Base-by-base conservation (phyloP, 2,888 invertebrate species). In the Ichneumoninae sp. region DNA sequence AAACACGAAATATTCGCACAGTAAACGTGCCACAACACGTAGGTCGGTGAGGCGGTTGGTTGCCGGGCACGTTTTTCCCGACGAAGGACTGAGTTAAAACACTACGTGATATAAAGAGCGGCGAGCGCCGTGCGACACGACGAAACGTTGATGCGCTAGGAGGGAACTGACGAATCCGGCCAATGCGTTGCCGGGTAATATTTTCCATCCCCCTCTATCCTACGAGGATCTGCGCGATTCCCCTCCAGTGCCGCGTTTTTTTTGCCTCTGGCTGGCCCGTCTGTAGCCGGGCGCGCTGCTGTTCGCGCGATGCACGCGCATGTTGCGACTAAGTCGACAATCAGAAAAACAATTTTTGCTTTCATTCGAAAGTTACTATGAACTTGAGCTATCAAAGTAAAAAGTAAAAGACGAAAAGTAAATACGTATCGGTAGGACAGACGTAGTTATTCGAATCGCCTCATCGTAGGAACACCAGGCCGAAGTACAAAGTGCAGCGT, bases 11-110 rank as follows among this genome's bases (percentile, higher is more conserved):
- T 71, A 50, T 65, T 62, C 57, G 62, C 62, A 13, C 26, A 62
- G 26, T 71, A 69, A 72, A 33, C 57, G 57, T 13, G 57, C 57
- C 33, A 52, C 60, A 68, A 22, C 26, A 47, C 81, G 75, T 50
- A 36, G 50, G 40, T 66, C 33, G 50, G 68, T 26, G 47, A 33
- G 19, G 57, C 13, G 19, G 40, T 50, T 47, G 52, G n/a, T 60
- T 78, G 62, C 69, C 66, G 78, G 33, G 68, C 70, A 71, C 78
- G 78, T 71, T 62, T 62, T 33, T 16, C 2, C 26, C 78, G 65
- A 47, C 70, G 81, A 79, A 65, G 75, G 75, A 75, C 57, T 78
- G 82, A 66, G 52, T 75, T 66, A 75, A n/a, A 54, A 82, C 84
- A 82, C 84, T 84, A 79, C 74, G 77, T 22, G 50, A 62, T 62